Evolutionary conservation across 2,888 invertebrate genomes (phyloP).

Genomic region (Oligia strigilis): DNA sequence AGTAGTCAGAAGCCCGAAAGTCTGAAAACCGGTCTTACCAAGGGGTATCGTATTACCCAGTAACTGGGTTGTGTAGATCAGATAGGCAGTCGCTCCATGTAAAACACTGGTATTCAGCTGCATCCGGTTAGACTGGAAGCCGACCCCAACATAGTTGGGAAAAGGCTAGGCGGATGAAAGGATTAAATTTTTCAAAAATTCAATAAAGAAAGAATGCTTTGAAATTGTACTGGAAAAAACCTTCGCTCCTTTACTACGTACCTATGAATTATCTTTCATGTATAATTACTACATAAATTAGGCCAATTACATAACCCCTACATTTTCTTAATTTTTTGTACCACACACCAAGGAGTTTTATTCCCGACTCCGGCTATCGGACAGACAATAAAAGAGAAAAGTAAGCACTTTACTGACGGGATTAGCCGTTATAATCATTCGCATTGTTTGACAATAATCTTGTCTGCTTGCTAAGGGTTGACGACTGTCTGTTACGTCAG

Average conservation of each 20-base stretch:
- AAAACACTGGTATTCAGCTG: no score
- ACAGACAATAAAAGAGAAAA: conserved; percentile 71
- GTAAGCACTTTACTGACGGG: conserved; percentile 63
- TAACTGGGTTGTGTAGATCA: no score
- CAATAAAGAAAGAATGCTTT: no score
- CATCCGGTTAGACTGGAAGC: no score
- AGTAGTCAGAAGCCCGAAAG: no score
- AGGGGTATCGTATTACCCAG: no score
- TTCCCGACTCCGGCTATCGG: conserved; percentile 56
- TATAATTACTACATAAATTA: neutral
- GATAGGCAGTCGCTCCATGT: no score
- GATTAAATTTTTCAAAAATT: no score
- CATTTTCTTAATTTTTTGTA: conserved; percentile 21
- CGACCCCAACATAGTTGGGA: no score
- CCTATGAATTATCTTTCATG: neutral
- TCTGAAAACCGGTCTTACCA: no score
- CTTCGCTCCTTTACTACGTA: neutral
- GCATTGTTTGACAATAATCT: conserved; percentile 70
- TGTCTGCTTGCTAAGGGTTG: conserved; percentile 33
- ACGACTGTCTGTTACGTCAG: neutral
- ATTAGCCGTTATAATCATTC: conserved; percentile 69
- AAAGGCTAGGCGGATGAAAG: no score
- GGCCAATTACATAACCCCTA: neutral
- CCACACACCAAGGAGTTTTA: conserved; percentile 62
- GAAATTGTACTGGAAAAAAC: neutral